A percentile compares a stretch with the other conserved stretches of the same genome.
These are phyloP conservation scores for Mixornis gularis DNA, from an alignment of 2,113 vertebrate species.

Conservation along the genomic window DNA sequence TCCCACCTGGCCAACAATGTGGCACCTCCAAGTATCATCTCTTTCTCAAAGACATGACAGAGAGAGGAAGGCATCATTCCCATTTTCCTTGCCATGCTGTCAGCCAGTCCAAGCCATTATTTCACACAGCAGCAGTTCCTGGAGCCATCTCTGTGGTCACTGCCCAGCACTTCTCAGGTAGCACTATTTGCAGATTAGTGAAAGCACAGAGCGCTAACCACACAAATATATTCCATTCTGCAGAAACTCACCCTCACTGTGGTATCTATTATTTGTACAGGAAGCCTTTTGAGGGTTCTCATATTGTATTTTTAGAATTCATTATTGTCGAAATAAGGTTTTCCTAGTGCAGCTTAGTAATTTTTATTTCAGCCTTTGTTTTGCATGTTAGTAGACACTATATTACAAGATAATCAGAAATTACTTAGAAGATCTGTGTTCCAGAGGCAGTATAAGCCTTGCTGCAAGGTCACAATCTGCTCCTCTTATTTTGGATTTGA, in stretches of 20 bases:
- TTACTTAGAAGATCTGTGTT: not conserved
- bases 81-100: not conserved
- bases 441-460: not conserved
- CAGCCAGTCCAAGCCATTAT: not conserved
- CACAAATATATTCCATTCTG: not conserved
- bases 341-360: accelerated
- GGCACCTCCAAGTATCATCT: not conserved
- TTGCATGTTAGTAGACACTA: not conserved
- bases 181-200: not conserved
- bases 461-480: not conserved
- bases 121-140: not conserved
- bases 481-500: not conserved
- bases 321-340: not conserved
- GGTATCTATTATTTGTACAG: not conserved
- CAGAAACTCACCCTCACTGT: not conserved
- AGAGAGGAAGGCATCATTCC: not conserved
- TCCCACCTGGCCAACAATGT: not conserved
- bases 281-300: not conserved
- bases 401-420: not conserved
- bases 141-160: not conserved
- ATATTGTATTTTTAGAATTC: not conserved
- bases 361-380: not conserved
- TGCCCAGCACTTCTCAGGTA: not conserved
- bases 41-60: not conserved
- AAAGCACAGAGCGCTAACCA: not conserved